Evolutionary conservation across 2,888 invertebrate species (phyloP), one percentile per base, ranked within the genome.

Genomic region (Apotomis capreana): DNA sequence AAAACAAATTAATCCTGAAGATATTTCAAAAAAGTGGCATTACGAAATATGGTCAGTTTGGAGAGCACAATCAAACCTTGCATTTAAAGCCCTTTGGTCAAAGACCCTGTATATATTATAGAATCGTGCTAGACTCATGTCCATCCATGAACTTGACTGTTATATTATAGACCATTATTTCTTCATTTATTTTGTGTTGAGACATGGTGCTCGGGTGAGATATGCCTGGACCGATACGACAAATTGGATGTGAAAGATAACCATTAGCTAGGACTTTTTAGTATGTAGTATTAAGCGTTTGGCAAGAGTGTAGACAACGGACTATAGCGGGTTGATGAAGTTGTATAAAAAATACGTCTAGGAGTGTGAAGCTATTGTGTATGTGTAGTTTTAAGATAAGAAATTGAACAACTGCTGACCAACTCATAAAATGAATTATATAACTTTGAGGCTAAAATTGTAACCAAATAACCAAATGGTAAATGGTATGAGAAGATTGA

Each of bases 121-220:
- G 70, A 67, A 57, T 71, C 70, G 70, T 67, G 70, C 70, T 67
- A 67, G 70, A 44, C 51, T 70, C 60, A 49, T 64, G 4, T 49
- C 37, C 65, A 70, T 70, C 8, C 40, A 36, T 54, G 5, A 8
- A n/a, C 52, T 59, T 54, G 44, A 15, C 10, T 58, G 26, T 26
- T 26, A 26, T 26, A 26, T 26, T 26, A 26, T n/a, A 44, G 0
- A 13, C 8, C 26, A 36, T 40, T 51, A 51, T 51, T 69, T 61
- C n/a, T 58, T 40, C 40, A n/a, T 1, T 54, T 13, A 8, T 54
- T 8, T 46, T 15, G 46, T 57, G 57, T 78, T 80, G 77, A 78
- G 76, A 78, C 83, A 82, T 80, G 84, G 81, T 83, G 83, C 77
- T 83, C 79, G 82, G 84, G 80, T 81, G 74, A 40, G 6, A 60